phyloP scores from a whole-genome alignment of 2,797 vertebrate genomes.

The Malacoraja senta region DNA sequence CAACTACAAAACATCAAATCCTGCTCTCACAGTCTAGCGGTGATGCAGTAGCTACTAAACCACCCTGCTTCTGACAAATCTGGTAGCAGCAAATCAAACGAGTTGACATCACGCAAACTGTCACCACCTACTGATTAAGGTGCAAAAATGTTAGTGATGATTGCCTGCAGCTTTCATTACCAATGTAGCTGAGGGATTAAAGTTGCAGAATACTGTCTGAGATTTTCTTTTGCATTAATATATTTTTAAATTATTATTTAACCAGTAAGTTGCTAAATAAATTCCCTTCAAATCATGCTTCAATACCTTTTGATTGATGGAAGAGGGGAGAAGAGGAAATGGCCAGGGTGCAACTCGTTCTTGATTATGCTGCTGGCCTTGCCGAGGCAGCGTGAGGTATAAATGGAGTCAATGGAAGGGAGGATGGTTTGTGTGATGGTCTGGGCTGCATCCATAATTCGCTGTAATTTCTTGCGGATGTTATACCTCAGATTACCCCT shows the following conservation, averaged over 20 bases:
- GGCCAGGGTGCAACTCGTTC: no score
- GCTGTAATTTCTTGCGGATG: no score
- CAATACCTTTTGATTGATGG: no score
- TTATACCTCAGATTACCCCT: no score
- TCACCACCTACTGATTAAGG: conserved; percentile 18
- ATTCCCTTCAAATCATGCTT: background rate
- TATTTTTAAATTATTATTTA: background rate
- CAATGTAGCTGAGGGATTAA: background rate
- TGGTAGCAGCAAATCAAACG: background rate
- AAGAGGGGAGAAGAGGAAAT: no score
- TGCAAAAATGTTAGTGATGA: background rate
- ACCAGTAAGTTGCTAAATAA: background rate
- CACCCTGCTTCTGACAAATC: background rate
- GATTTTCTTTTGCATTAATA: background rate
- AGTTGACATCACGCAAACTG: background rate
- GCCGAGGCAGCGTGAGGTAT: no score
- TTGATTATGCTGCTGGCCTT: no score
- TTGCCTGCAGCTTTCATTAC: background rate
- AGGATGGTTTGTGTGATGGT: no score
- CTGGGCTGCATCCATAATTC: no score
- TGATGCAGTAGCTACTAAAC: background rate
- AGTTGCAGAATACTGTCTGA: background rate
- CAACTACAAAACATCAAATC: background rate
- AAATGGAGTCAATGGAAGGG: no score
- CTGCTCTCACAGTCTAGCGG: no score